Percentiles rank a stretch among this genome's conserved stretches.
phyloP scores from a whole-genome alignment of 2,797 vertebrate genomes.

The Eidolon dupreanum region DNA sequence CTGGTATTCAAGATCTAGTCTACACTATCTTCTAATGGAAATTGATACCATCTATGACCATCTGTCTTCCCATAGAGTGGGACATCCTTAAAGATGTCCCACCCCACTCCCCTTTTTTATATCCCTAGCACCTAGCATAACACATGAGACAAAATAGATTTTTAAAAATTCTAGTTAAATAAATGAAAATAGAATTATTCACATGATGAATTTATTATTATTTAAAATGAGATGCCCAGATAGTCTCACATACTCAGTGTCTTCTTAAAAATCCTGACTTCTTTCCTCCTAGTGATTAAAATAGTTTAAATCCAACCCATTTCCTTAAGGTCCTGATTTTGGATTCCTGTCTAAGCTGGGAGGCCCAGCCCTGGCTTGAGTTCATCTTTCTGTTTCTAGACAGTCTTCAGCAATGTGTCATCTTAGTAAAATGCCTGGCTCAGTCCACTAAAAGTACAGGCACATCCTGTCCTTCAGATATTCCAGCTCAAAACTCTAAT shows the following conservation, averaged over 20 bases:
- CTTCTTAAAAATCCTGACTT: not conserved
- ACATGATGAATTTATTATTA: constrained; percentile 16
- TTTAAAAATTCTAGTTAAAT: not conserved
- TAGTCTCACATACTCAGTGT: not conserved
- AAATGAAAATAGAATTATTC: constrained; percentile 53
- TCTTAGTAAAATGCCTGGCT: constrained; percentile 68
- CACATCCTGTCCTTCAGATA: constrained; percentile 75
- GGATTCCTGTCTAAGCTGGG: not conserved
- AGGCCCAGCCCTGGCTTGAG: constrained; percentile 4
- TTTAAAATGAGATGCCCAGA: constrained; percentile 17
- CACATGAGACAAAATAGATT: constrained; percentile 5
- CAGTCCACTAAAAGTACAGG: constrained; percentile 65
- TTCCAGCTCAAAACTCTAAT: constrained; percentile 73
- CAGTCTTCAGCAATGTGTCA: constrained; percentile 67
- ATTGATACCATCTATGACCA: not conserved
- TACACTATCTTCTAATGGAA: not conserved
- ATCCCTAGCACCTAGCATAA: not conserved
- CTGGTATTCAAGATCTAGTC: not conserved
- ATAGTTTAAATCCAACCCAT: constrained; percentile 11
- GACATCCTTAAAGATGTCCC: not conserved
- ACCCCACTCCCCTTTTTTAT: not conserved
- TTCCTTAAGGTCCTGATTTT: constrained; percentile 41
- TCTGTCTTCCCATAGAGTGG: not conserved
- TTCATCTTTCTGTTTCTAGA: constrained; percentile 71
- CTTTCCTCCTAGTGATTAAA: constrained; percentile 1